Conservation (phyloP, 2,113 vertebrate species). For the Nerophis ophidion region DNA sequence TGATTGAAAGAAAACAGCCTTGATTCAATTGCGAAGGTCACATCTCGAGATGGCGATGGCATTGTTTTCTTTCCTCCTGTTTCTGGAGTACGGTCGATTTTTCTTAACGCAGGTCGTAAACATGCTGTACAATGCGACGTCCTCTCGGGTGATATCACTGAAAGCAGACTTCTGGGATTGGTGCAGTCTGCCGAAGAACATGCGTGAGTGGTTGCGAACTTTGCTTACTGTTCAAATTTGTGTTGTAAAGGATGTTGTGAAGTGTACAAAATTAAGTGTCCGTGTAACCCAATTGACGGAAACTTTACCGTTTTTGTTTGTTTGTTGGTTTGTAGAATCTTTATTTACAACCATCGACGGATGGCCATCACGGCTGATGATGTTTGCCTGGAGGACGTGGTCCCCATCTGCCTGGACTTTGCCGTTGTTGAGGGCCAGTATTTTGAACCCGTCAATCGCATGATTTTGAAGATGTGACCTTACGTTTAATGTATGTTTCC, state of each 20-base stretch:
- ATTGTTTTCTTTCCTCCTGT: not conserved
- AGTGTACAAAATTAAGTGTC: not conserved
- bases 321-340: constrained; percentile 69
- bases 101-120: constrained; percentile 62
- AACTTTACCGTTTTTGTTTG: not conserved
- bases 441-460: not conserved
- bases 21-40: not conserved
- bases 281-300: not conserved
- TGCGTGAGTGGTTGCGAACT: constrained; percentile 69
- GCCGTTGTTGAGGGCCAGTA: constrained; percentile 81
- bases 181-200: constrained; percentile 69
- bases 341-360: constrained; percentile 82
- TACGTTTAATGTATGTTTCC: not conserved
- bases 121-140: constrained; percentile 82
- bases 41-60: not conserved
- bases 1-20: no score
- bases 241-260: not conserved
- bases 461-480: constrained; percentile 2
- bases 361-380: constrained; percentile 91
- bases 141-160: constrained; percentile 57
- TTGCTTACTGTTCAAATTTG: no score
- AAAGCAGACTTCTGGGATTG: constrained; percentile 85
- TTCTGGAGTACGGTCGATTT: not conserved
- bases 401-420: constrained; percentile 80
- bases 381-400: constrained; percentile 78